These are phyloP conservation scores for Rhopilema esculentum DNA, from an alignment of 30 jellyfish, hydroid and myxozoan species.

Conservation along the genomic window DNA sequence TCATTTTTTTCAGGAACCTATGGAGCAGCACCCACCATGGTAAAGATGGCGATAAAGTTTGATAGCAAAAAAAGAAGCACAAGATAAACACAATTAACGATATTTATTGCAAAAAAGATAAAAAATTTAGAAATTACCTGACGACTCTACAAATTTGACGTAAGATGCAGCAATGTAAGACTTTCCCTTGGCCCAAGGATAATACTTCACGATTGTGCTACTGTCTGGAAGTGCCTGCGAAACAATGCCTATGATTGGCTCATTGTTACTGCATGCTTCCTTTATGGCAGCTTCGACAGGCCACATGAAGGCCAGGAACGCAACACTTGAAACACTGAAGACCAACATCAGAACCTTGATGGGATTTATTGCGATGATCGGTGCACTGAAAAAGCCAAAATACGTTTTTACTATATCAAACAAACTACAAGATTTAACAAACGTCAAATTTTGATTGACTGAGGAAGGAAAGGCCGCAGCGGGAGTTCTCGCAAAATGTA, in stretches of 20 bases:
- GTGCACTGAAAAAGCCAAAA: neutral
- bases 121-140: conserved; percentile 1
- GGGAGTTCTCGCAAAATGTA: no score
- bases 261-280: conserved; percentile 22
- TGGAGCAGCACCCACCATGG: no score
- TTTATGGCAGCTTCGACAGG: neutral
- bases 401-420: no score
- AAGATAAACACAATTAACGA: no score
- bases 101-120: neutral
- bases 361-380: no score
- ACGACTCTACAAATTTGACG: conserved; percentile 65
- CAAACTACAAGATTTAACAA: no score
- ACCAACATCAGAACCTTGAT: no score
- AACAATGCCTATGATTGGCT: conserved; percentile 73
- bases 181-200: conserved; percentile 60
- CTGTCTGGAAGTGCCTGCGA: conserved; percentile 66
- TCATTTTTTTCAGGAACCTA: no score
- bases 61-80: no score
- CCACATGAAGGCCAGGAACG: neutral
- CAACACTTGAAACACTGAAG: neutral
- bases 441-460: no score
- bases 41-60: no score
- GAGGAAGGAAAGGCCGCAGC: no score
- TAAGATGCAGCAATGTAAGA: conserved; percentile 89
- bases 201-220: conserved; percentile 18